Evolutionary conservation across 2,888 invertebrate species (phyloP), one percentile per base, ranked within the genome.

Genomic region (Synanthedon tipuliformis): DNA sequence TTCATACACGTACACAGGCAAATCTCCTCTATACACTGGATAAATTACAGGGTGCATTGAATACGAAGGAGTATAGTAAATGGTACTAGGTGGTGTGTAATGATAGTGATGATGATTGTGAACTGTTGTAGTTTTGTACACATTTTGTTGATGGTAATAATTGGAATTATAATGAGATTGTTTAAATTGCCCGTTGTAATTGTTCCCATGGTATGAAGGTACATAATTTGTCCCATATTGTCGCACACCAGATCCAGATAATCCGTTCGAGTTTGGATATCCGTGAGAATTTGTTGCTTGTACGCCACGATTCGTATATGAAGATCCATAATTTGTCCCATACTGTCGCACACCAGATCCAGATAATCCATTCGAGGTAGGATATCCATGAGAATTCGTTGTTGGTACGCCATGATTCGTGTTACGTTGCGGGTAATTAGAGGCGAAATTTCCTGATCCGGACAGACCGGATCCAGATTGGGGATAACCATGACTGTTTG

Each of bases 1-100:
- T 51, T 61, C 54, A 23, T 59, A 62, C 1, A 63, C 61, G 51
- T 61, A 64, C 4, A 41, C n/a, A 2, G 64, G 62, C 4, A 56
- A 56, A n/a, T 41, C 16, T 7, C 56, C 55, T n/a, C 50, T 53
- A 48, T 60, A 63, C 1, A 60, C 60, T 27, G 53, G 53, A 48
- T 51, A 53, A 23, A 48, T 23, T 15, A 50, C 48, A 16, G 55
- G 52, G 7, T 45, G 45, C 15, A 15, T 45, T 15, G 45, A 45
- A 45, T 45, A 45, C 5, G 45, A 45, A 5, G 45, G 8, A 11
- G 11, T 45, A 15, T 45, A 45, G 4, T 45, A 45, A 13, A 45
- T 45, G 7, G 45, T 45, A 13, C 11, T n/a, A 45, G 45, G 45
- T 15, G 45, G 45, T 12, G 23, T 12, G 18, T 49, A 49, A 49